Base-by-base conservation (phyloP, 2,113 vertebrate species). In the Nerophis lumbriciformis region DNA sequence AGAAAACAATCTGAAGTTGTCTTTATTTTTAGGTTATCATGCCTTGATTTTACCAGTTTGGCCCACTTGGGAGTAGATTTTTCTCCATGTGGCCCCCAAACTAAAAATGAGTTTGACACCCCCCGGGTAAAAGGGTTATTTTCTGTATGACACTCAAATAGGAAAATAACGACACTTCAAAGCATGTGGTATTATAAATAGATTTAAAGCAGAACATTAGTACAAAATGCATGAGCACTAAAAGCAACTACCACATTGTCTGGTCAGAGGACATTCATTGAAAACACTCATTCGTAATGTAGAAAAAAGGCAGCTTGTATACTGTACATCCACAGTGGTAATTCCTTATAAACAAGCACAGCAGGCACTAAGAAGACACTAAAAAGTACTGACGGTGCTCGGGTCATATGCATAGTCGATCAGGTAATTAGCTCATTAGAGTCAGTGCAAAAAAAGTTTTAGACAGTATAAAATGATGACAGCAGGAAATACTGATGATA, bases 261-360 rank as follows among this genome's bases (percentile, higher is more conserved):
- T 16, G 60, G 65, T 53, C 49, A 37, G 35, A 50, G 59, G n/a
- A 79, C 73, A 77, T 79, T 79, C 61, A 58, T 62, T 64, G 52
- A 79, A 76, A 81, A 86, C 69, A 81, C 71, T 80, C 10, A 57
- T 78, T 80, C 75, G 59, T 59, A 63, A 77, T 65, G 55, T 86
- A 87, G 49, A 87, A 86, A 89, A 74, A 85, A 88, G 83, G 84
- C 83, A 88, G 77, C 78, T 76, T 73, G 70, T 77, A 58, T 53
- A 35, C 63, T 62, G 64, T 69, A 57, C 52, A 61, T 42, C 65
- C 6, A 77, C 63, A 50, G 13, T 21, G 72, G 53, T 4, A 71
- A 60, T 64, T 65, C 62, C 63, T 57, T 44, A 52, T 69, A 45
- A 45, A 45, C 42, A 45, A 45, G 62, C 42, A n/a, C 71, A 64